Conservation (phyloP, 64 coral and sea anemone species). For the Montipora capricornis region DNA sequence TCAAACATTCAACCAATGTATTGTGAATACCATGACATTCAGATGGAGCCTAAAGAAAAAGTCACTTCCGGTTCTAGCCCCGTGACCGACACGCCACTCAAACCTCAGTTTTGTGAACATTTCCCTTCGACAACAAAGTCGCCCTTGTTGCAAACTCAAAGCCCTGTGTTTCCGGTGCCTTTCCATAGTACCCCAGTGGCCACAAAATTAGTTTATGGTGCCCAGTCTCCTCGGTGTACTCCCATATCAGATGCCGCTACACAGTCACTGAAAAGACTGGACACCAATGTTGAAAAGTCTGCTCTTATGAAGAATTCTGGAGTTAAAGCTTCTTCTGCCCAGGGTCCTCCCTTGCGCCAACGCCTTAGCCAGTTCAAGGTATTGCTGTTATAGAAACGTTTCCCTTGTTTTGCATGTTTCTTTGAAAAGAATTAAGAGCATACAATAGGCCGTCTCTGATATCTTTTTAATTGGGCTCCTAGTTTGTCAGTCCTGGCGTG, state of each 20-base stretch:
- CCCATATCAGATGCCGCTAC: conserved; percentile 27
- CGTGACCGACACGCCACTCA: not conserved
- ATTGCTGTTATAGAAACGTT: not conserved
- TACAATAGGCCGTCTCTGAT: not conserved
- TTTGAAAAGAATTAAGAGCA: not conserved
- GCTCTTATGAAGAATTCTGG: not conserved
- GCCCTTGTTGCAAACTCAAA: conserved; percentile 15
- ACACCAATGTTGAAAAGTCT: not conserved
- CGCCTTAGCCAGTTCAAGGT: conserved; percentile 90
- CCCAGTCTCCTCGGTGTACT: conserved; percentile 53
- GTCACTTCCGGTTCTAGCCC: not conserved
- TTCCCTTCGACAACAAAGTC: not conserved
- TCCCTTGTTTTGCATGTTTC: not conserved
- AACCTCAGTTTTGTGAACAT: not conserved
- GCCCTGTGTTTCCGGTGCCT: not conserved
- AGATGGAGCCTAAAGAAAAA: not conserved
- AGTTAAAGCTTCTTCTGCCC: not conserved
- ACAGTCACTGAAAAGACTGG: not conserved
- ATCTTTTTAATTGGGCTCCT: not conserved
- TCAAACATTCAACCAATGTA: not conserved
- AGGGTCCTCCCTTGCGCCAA: conserved; percentile 36
- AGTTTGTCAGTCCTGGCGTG: conserved; percentile 70
- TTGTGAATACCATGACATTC: not conserved
- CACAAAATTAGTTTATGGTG: conserved; percentile 13
- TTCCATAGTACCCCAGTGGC: conserved; percentile 42